A percentile compares a stretch with the other conserved stretches of the same genome.
Evolutionary conservation across 1,140 invertebrate species (phyloP).

Genomic region (Saxidomus purpurata): DNA sequence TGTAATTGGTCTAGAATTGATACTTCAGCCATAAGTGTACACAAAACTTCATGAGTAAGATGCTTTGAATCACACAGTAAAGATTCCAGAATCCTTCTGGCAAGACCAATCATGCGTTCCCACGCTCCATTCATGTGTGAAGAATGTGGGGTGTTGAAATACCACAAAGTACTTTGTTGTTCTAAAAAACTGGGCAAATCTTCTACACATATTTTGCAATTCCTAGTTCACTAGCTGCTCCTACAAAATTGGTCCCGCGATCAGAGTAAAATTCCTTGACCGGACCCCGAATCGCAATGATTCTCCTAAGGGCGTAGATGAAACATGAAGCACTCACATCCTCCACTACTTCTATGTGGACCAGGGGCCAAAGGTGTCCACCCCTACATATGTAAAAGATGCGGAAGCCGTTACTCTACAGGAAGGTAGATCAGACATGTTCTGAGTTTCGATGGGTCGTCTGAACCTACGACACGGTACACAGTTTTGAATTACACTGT

Average conservation of each 20-base stretch:
- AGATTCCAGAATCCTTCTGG: conserved; percentile 62
- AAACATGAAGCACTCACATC: conserved; percentile 23
- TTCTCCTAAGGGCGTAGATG: conserved; percentile 32
- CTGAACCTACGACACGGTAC: conserved; percentile 23
- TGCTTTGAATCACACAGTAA: conserved; percentile 47
- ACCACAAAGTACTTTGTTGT: conserved; percentile 7
- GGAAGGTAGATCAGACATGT: conserved; percentile 30
- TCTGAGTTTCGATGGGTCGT: conserved; percentile 5
- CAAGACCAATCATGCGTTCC: conserved; percentile 72
- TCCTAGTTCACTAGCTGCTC: conserved; percentile 16
- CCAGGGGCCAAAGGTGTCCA: conserved; percentile 43
- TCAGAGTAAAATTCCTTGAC: conserved; percentile 34
- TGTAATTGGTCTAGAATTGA: conserved; percentile 69
- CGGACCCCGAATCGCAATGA: conserved; percentile 26
- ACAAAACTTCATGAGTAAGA: conserved; percentile 70
- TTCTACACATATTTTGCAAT: conserved; percentile 17
- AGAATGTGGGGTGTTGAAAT: conserved; percentile 67
- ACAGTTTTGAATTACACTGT: conserved; percentile 41
- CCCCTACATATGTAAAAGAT: conserved; percentile 38
- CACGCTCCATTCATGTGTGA: conserved; percentile 70
- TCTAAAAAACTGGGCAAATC: not conserved
- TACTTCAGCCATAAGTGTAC: conserved; percentile 68
- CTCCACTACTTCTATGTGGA: conserved; percentile 45
- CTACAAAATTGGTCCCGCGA: conserved; percentile 41
- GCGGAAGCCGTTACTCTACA: conserved; percentile 25